A percentile compares a stretch with the other conserved stretches of the same genome.
Evolutionary conservation across 2,113 vertebrate species (phyloP).

Genomic region (Thunnus thynnus): DNA sequence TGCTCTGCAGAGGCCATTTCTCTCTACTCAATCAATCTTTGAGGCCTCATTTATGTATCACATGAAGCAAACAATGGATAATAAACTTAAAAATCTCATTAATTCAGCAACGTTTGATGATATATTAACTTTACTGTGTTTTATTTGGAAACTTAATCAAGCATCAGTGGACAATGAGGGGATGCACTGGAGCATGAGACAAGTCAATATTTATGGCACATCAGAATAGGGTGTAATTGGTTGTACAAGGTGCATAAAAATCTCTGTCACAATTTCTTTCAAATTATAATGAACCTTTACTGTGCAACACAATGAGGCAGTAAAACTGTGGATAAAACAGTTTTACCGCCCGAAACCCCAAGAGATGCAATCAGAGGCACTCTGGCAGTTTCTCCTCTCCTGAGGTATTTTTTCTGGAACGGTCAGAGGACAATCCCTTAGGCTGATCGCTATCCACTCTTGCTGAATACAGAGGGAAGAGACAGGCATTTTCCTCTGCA

Average conservation of each 20-base stretch:
- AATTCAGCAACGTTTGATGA: conserved; percentile 20
- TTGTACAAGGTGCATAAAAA: conserved; percentile 27
- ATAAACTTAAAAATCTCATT: conserved; percentile 27
- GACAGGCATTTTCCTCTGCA: conserved; percentile 31
- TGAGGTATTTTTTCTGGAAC: conserved; percentile 17
- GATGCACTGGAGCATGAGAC: conserved; percentile 6
- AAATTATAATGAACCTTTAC: conserved; percentile 35
- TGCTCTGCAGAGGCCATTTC: background rate
- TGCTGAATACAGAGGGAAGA: conserved; percentile 26
- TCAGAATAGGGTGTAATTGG: conserved; percentile 36
- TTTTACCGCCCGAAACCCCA: conserved; percentile 22
- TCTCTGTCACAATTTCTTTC: conserved; percentile 21
- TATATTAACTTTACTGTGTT: conserved; percentile 13
- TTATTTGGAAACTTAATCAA: conserved; percentile 30
- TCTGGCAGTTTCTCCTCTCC: background rate
- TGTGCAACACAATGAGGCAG: conserved; percentile 18
- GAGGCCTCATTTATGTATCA: conserved; percentile 5
- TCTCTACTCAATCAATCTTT: background rate
- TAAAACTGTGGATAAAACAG: conserved; percentile 36
- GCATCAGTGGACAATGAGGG: conserved; percentile 18
- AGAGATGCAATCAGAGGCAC: conserved; percentile 12
- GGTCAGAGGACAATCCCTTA: background rate
- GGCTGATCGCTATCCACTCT: conserved; percentile 24
- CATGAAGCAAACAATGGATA: conserved; percentile 21
- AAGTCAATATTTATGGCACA: conserved; percentile 30